Base-by-base conservation (phyloP, 2,797 vertebrate species). In the Astyanax mexicanus region DNA sequence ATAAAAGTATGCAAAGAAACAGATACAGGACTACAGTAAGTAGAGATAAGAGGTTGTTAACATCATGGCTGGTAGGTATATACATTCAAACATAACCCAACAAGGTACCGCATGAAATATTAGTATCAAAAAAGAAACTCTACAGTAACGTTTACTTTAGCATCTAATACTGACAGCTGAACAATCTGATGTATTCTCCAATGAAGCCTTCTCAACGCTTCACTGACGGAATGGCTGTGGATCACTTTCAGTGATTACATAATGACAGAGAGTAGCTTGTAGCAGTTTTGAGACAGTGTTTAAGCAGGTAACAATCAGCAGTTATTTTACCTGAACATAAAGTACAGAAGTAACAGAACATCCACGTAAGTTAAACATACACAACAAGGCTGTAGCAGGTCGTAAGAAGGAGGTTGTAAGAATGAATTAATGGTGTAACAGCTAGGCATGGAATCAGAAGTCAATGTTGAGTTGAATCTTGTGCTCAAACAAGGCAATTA, bases 401-500 rank as follows among this genome's bases (percentile, higher is more conserved):
- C n/a, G n/a, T n/a, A n/a, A n/a, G n/a, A n/a, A n/a, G 8, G 23
- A 3, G 55, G 23, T 27, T 17, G 40, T n/a, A 1, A 38, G n/a
- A 40, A 13, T 10, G 25, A 6, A 11, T 38, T 40, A 23, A 11
- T 32, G 1, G 32, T 1, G 35, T 21, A 21, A 40, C 35, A 40
- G 11, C 9, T 58, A 29, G 12, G 57, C 54, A 57, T 37, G 6
- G 83, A 80, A 83, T 87, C 90, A 95, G 74, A 95, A 87, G n/a
- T 94, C 94, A 84, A 98, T 90, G 88, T 95, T 91, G 88, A 99
- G 95, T 64, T 95, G 95, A 91, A 98, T 97, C 87, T 92, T 96
- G 86, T 98, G 95, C 86, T 99, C 97, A 82, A 99, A 97, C 47
- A 99, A 79, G 0, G 98, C 98, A 77, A 99, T 98, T 42, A 97